A percentile compares a stretch with the other conserved stretches of the same genome.
Evolutionary conservation across 1,140 invertebrate genomes (phyloP).

Genomic region (Ceratoteleas bidentatus): DNA sequence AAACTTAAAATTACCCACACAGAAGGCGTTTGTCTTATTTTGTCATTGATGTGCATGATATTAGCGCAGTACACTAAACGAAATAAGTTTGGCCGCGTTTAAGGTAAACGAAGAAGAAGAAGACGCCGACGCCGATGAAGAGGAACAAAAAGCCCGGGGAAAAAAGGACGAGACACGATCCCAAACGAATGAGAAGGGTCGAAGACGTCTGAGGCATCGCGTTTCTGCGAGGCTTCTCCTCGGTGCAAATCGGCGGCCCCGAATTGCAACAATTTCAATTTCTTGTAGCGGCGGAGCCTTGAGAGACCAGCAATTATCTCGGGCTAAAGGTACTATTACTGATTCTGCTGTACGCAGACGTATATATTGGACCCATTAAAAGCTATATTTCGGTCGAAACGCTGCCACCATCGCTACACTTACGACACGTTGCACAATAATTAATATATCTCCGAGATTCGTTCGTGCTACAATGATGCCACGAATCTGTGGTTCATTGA

Average conservation of each 20-base stretch:
- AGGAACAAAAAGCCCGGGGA: neutral
- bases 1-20: constrained; percentile 24
- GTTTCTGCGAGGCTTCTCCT: constrained; percentile 54
- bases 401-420: constrained; percentile 59
- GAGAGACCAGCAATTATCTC: constrained; percentile 64
- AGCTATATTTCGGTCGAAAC: constrained; percentile 59
- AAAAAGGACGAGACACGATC: constrained; percentile 10
- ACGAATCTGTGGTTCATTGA: constrained; percentile 26
- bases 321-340: constrained; percentile 65
- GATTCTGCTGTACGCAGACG: constrained; percentile 59
- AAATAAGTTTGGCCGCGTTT: constrained; percentile 64
- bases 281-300: constrained; percentile 61
- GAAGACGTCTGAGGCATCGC: constrained; percentile 57
- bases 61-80: constrained; percentile 47
- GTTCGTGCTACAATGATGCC: constrained; percentile 41
- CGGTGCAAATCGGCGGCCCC: constrained; percentile 58
- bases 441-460: constrained; percentile 57
- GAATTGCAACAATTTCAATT: constrained; percentile 68
- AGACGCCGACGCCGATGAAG: constrained; percentile 1
- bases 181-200: constrained; percentile 54
- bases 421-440: constrained; percentile 63
- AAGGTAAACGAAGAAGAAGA: constrained; percentile 50
- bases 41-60: constrained; percentile 56
- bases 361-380: constrained; percentile 66
- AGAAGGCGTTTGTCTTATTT: constrained; percentile 31